Base-by-base conservation (phyloP, 2,797 vertebrate species). In the Ibycter americanus region DNA sequence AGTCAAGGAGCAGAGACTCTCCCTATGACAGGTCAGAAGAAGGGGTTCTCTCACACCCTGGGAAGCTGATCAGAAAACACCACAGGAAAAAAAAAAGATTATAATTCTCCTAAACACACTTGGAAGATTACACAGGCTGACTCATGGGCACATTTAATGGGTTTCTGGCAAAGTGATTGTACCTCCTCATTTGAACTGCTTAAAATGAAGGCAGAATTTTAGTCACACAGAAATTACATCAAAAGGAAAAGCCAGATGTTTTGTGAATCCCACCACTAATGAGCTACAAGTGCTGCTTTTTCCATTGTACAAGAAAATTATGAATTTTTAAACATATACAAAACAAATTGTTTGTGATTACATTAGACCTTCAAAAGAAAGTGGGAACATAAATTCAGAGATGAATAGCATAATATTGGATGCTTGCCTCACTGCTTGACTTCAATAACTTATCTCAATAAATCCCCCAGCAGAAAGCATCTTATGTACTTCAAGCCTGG, bases 361-460 rank as follows among this genome's bases (percentile, higher is more conserved):
- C 94, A 96, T 98, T 98, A 98, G 97, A 86, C 97, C 97, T 98
- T 98, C 97, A 93, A 97, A 98, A 97, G 97, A 90, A 96, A 97
- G 94, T 95, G 36, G 16, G 94, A 94, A 96, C 96, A 97, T 97
- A 97, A 97, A 98, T 97, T 98, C 87, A 15, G 67, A 95, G 96
- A 97, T 97, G 97, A 98, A 97, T 96, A 92, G 95, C 96, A 8
- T 27, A 97, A 96, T 86, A 92, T 96, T 96, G 95, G 97, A 98
- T 96, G 97, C 97, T 96, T 98, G 97, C 96, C 97, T 98, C 97
- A 81, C 97, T 96, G 98, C 97, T 98, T 97, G 93, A 98, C 98
- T 98, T 98, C 97, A 98, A 90, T 97, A 98, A 98, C 97, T 98
- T 98, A 97, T 97, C 97, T 98, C 98, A 98, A 96, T 97, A 98